Evolutionary conservation across 2,888 invertebrate species (phyloP), one percentile per base, ranked within the genome.

Genomic region (Mythimna loreyi): DNA sequence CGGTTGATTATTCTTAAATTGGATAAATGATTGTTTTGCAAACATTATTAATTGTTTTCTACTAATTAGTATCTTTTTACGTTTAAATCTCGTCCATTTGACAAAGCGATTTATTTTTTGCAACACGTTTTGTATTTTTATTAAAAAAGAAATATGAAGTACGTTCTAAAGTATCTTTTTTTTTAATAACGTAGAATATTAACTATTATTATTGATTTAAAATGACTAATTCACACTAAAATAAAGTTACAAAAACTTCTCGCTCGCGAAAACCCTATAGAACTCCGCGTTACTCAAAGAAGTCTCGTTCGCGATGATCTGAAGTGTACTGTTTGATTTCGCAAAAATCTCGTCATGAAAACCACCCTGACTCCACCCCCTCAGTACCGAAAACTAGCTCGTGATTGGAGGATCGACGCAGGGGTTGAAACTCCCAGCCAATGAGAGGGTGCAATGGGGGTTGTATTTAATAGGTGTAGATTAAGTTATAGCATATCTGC

Each of bases 401-500:
- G 83, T 80, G 90, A 96, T 96, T 96, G 95, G 96, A 80, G 66
- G 85, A 83, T 73, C 63, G 74, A 63, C 69, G 72, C 88, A 92
- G 94, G 96, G 95, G 95, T 92, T 93, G 95, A 81, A 89, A 90
- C 83, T 83, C 85, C 83, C 82, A 83, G 83, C 96, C 96, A 96
- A 96, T 96, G 80, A 78, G 72, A 80, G 73, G 55, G 52, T 59
- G 67, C 78, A 74, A 72, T 82, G 85, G 87, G 91, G 92, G 92
- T 92, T 92, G 90, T 89, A 89, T 90, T 93, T 90, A 92, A 92
- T 94, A 94, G 93, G 92, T 94, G 92, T 94, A 94, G 94, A 96
- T 96, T 94, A 91, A 93, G 93, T 95, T 96, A 94, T 94, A 91
- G 92, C 90, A 92, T 89, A 87, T 87, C 87, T 85, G 88, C 89